Conservation (phyloP, 2,113 vertebrate species). For the Neomonachus schauinslandi region DNA sequence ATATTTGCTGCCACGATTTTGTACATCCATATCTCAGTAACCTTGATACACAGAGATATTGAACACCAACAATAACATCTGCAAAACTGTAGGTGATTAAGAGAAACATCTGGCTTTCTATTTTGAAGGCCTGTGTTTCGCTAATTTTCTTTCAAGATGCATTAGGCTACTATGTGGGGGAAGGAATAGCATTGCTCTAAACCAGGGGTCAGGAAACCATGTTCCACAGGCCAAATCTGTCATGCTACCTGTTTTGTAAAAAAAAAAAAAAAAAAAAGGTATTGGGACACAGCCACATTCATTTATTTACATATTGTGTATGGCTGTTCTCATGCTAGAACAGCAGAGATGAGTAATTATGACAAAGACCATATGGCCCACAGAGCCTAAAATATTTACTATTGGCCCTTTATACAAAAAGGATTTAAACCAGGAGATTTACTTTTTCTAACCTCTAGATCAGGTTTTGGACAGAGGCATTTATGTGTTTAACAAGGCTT, state of each 20-base stretch:
- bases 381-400: conserved; percentile 8
- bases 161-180: not conserved
- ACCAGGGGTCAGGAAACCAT: not conserved
- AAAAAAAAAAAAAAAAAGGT: not conserved
- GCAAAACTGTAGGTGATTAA: conserved; percentile 23
- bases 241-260: not conserved
- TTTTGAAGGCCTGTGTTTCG: not conserved
- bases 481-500: conserved; percentile 14
- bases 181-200: not conserved
- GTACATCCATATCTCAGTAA: not conserved
- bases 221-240: not conserved
- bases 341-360: not conserved
- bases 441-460: not conserved
- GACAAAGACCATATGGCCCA: not conserved
- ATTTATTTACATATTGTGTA: not conserved
- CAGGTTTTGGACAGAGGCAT: not conserved
- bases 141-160: conserved; percentile 15
- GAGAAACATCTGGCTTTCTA: conserved; percentile 53
- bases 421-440: not conserved
- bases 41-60: not conserved
- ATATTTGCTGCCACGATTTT: not conserved
- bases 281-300: not conserved
- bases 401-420: not conserved
- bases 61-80: not conserved
- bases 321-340: not conserved